Evolutionary conservation across 2,113 vertebrate genomes (phyloP).

Genomic region (Tapirus terrestris): DNA sequence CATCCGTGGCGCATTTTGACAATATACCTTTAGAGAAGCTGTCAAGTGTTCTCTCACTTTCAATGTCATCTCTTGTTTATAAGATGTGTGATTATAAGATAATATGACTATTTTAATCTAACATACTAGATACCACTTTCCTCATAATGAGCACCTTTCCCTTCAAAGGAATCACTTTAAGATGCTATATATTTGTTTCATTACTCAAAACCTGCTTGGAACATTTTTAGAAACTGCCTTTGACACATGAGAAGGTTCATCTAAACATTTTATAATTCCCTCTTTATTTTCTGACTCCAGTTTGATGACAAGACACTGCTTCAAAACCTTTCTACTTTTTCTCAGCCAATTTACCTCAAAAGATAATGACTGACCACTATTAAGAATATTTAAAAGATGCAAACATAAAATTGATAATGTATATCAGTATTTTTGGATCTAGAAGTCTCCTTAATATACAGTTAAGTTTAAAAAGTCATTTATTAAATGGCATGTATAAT

Average conservation of each 20-base stretch:
- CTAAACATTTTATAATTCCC: neutral
- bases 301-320: neutral
- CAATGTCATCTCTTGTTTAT: neutral
- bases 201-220: neutral
- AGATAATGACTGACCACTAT: neutral
- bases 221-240: neutral
- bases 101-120: conserved; percentile 22
- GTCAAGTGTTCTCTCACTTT: neutral
- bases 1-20: neutral
- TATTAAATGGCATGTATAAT: neutral
- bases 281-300: neutral
- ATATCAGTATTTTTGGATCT: neutral
- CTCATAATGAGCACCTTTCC: neutral
- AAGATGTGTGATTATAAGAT: conserved; percentile 41
- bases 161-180: neutral
- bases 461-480: conserved; percentile 2
- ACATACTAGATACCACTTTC: neutral
- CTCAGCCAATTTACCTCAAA: neutral
- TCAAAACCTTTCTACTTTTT: neutral
- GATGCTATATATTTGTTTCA: neutral
- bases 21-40: neutral
- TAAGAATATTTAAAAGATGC: neutral
- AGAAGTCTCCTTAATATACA: neutral
- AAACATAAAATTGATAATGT: neutral
- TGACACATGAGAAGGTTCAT: neutral